Percentiles rank a stretch among this genome's conserved stretches.
Conservation (phyloP, 1,140 invertebrate species). For the Drosophila pseudoobscura region DNA sequence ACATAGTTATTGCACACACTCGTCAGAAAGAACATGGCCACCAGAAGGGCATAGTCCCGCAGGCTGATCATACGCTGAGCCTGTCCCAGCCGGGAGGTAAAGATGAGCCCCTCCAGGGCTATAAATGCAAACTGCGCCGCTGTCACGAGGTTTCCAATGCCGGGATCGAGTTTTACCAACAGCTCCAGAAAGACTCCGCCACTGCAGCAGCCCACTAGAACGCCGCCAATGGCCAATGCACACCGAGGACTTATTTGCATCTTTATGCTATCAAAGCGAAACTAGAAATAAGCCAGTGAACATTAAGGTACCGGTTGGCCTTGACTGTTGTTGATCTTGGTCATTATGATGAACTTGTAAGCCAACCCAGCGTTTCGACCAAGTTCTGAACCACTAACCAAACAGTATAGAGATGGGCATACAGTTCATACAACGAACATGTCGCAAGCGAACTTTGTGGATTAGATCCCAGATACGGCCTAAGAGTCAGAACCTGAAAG, state of each 20-base stretch:
- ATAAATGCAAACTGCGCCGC: conserved; percentile 97
- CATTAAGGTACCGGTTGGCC: not conserved
- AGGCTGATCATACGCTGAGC: conserved; percentile 88
- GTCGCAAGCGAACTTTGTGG: too few relatives aligned
- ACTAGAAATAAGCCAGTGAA: not conserved
- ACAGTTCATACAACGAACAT: too few relatives aligned
- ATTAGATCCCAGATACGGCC: too few relatives aligned
- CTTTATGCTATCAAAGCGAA: not conserved
- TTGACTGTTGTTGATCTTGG: conserved; percentile 13
- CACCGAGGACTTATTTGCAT: conserved; percentile 8
- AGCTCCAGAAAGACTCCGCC: conserved; percentile 96
- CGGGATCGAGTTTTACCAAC: conserved; percentile 94
- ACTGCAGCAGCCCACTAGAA: conserved; percentile 95
- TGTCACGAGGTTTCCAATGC: conserved; percentile 96
- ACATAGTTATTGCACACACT: conserved; percentile 98
- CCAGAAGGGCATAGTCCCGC: conserved; percentile 93
- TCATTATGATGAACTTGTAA: conserved; percentile 24
- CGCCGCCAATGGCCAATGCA: conserved; percentile 77
- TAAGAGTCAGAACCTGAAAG: too few relatives aligned
- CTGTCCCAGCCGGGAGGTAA: conserved; percentile 93
- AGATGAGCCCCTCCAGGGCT: conserved; percentile 94
- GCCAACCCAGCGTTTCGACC: conserved; percentile 38
- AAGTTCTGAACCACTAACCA: conserved; percentile 15
- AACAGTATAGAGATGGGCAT: too few relatives aligned
- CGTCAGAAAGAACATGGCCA: conserved; percentile 95